These are phyloP conservation scores for Bactericera cockerelli DNA, from an alignment of 1,140 invertebrate species.

Conservation along the genomic window DNA sequence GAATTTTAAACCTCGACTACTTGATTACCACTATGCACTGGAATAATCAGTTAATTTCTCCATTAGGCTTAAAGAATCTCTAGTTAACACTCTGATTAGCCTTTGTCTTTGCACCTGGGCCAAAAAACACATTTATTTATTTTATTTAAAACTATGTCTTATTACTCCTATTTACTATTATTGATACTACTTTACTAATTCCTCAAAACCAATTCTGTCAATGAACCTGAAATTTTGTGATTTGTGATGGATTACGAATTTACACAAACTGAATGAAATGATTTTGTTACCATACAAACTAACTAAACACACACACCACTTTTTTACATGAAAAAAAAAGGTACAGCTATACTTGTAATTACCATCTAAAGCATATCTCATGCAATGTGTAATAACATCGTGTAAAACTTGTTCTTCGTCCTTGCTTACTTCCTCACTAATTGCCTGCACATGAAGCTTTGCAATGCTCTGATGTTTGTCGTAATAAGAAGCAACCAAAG, in stretches of 20 bases:
- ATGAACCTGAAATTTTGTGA: background rate
- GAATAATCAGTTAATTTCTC: too few species aligned
- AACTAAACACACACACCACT: too few species aligned
- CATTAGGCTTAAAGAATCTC: too few species aligned
- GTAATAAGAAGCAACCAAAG: conserved; percentile 22
- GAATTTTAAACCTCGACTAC: background rate
- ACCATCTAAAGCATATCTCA: conserved; percentile 30
- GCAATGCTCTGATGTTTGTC: conserved; percentile 24
- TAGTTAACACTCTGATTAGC: too few species aligned
- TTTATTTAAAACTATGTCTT: background rate
- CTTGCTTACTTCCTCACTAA: conserved; percentile 19
- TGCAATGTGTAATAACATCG: conserved; percentile 25
- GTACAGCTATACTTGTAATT: background rate
- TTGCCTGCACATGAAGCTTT: conserved; percentile 24
- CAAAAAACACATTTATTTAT: background rate
- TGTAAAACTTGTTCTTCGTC: conserved; percentile 19
- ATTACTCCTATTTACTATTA: background rate
- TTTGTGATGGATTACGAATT: background rate
- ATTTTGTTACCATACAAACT: too few species aligned
- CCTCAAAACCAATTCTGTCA: background rate
- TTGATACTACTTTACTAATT: background rate
- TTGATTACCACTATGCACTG: too few species aligned
- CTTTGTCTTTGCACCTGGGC: background rate
- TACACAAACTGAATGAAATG: too few species aligned
- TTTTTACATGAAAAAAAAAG: background rate